Evolutionary conservation across 1,140 invertebrate species (phyloP).

Genomic region (Aphelenchoides fujianensis): DNA sequence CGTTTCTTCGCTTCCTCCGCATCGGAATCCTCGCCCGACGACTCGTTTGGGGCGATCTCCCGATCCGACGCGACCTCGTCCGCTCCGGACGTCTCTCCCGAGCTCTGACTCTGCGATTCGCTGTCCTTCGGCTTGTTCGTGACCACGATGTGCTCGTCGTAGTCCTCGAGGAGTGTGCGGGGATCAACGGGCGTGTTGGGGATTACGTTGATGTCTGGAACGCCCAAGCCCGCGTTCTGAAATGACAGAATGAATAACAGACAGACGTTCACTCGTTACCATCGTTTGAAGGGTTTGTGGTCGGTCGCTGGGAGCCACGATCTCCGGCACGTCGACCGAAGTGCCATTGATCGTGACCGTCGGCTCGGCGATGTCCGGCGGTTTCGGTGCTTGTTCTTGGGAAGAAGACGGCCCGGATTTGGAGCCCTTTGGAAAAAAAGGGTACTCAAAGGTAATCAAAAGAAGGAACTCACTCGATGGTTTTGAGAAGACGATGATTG

Average conservation of each 20-base stretch:
- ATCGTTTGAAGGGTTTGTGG: conserved; percentile 27
- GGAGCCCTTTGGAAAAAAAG: too few species aligned
- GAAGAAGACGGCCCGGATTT: too few species aligned
- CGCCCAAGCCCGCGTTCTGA: conserved; percentile 27
- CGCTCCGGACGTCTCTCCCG: conserved; percentile 55
- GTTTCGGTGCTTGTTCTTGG: too few species aligned
- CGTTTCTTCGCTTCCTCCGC: conserved; percentile 32
- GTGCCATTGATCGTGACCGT: conserved; percentile 23
- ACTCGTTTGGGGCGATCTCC: conserved; percentile 14
- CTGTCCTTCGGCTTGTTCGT: neutral
- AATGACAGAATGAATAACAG: neutral
- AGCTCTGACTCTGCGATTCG: conserved; percentile 34
- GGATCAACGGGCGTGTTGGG: conserved; percentile 61
- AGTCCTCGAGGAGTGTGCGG: conserved; percentile 3
- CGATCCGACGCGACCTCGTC: conserved; percentile 53
- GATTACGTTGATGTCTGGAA: conserved; percentile 59
- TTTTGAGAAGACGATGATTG: conserved; percentile 23
- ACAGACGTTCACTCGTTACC: conserved; percentile 9
- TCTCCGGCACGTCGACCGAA: neutral
- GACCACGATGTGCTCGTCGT: conserved; percentile 14
- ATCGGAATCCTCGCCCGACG: conserved; percentile 53
- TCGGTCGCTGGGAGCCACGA: conserved; percentile 8
- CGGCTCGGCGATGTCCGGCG: neutral
- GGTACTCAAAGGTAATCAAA: too few species aligned
- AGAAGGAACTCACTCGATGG: too few species aligned